These are phyloP conservation scores for Pseudopleuronectes americanus DNA, from an alignment of 2,797 vertebrate genomes.

Conservation along the genomic window DNA sequence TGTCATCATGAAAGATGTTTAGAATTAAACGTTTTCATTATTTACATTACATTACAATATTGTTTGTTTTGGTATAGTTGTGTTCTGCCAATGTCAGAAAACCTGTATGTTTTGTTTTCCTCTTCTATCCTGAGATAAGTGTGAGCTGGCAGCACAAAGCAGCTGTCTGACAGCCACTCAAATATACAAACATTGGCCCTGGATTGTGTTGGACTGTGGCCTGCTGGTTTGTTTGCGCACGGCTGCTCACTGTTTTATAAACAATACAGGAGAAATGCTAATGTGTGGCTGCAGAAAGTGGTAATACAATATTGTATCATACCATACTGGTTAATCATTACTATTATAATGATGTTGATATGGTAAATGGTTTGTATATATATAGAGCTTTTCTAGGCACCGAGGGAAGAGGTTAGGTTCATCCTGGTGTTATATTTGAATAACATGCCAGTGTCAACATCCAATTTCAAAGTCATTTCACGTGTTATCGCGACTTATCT, in stretches of 20 bases:
- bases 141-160: slow-evolving; percentile 30
- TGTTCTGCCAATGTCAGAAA: slow-evolving; percentile 2
- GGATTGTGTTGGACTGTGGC: not conserved
- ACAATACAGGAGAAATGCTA: slow-evolving; percentile 8
- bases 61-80: too few relatives aligned
- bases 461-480: not conserved
- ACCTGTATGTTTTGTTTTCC: slow-evolving; percentile 33
- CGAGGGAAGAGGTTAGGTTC: not conserved
- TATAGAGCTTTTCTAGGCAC: not conserved
- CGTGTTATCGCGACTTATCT: not conserved
- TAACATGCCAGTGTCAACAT: not conserved
- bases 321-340: too few relatives aligned
- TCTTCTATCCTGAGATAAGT: slow-evolving; percentile 11
- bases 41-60: too few relatives aligned
- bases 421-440: not conserved
- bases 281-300: not conserved
- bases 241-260: slow-evolving; percentile 12
- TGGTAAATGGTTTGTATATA: too few relatives aligned
- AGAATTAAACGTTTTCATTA: not conserved
- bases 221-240: not conserved
- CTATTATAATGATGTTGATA: too few relatives aligned
- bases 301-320: too few relatives aligned
- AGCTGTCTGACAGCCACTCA: slow-evolving; percentile 42
- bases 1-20: not conserved
- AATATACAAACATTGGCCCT: slow-evolving; percentile 46